Evolutionary conservation across 2,113 vertebrate species (phyloP).

Genomic region (Cryptotis parvus): DNA sequence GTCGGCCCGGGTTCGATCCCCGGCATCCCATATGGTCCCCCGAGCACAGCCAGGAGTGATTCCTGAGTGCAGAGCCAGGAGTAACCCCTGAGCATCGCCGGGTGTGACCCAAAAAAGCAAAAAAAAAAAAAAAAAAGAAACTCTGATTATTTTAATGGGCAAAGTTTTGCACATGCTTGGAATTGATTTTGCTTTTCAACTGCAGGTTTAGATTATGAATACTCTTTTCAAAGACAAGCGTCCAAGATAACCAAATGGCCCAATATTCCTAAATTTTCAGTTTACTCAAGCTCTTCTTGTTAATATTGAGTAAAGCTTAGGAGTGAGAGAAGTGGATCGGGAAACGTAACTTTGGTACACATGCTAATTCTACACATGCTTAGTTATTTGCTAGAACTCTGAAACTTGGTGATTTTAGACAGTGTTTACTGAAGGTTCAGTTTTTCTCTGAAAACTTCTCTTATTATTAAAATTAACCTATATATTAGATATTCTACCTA

Average conservation of each 20-base stretch:
- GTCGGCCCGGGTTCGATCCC: too few species aligned
- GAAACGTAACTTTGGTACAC: not conserved
- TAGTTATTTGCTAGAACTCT: not conserved
- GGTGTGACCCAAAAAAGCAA: too few species aligned
- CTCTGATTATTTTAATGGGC: slow-evolving; percentile 19
- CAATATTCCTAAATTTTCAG: not conserved
- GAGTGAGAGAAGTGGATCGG: not conserved
- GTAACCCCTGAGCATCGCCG: too few species aligned
- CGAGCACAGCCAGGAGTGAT: too few species aligned
- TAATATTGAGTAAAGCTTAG: not conserved
- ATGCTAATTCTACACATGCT: not conserved
- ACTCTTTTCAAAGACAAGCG: slow-evolving; percentile 15
- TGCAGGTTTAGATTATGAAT: slow-evolving; percentile 30
- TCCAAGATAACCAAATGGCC: not conserved
- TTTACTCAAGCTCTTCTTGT: not conserved
- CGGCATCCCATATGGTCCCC: too few species aligned
- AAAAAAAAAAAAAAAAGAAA: too few species aligned
- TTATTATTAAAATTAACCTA: slow-evolving; percentile 48
- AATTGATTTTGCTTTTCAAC: not conserved
- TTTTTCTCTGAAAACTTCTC: not conserved
- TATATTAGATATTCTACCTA: not conserved
- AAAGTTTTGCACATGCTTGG: not conserved
- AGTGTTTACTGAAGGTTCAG: slow-evolving; percentile 22
- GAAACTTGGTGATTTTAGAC: slow-evolving; percentile 45
- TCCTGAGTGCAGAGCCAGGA: too few species aligned